Base-by-base conservation (phyloP, 2,113 vertebrate genomes). In the Ramphastos sulfuratus region DNA sequence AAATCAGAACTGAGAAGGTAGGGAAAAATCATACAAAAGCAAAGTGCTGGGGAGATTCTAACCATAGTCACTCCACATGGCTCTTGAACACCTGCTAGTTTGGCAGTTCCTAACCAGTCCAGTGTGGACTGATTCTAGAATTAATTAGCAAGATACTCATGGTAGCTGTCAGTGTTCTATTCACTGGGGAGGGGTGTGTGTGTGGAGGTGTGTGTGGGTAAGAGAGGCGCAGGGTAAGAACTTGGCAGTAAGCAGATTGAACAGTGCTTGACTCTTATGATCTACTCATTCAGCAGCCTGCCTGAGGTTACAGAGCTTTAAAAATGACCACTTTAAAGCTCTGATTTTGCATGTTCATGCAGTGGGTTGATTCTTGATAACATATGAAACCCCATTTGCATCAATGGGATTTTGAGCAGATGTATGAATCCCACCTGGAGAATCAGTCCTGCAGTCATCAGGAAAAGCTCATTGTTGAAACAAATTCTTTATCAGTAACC, bases 231-330 rank as follows among this genome's bases (percentile, higher is more conserved):
- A 60, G 16, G 64, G 59, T 64, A 52, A 91, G 64, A 92, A 83
- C 23, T 30, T 85, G 79, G 39, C 82, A 46, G 69, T 61, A 91
- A 87, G n/a, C 27, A 52, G 76, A 87, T 91, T 77, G 90, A 92
- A 65, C 23, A 91, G 58, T 72, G 8, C 54, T 82, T 35, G 27
- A 89, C 94, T 91, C 83, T 80, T 88, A n/a, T n/a, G 30, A 72
- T 87, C 69, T 85, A 54, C 48, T 63, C 69, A 33, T 72, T 87
- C 0, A 0, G n/a, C 60, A 90, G 42, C 42, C 61, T 61, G 30
- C 60, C 88, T 0, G 7, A 89, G 72, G 85, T 69, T 89, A 87
- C 15, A 61, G 79, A 74, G 48, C 21, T 93, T 89, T 87, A 52
- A 77, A 92, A 89, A 54, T 31, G 2, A 73, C 69, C 71, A 59